These are phyloP conservation scores for Phaonia tiefii DNA, from an alignment of 2,888 invertebrate species.

Conservation along the genomic window DNA sequence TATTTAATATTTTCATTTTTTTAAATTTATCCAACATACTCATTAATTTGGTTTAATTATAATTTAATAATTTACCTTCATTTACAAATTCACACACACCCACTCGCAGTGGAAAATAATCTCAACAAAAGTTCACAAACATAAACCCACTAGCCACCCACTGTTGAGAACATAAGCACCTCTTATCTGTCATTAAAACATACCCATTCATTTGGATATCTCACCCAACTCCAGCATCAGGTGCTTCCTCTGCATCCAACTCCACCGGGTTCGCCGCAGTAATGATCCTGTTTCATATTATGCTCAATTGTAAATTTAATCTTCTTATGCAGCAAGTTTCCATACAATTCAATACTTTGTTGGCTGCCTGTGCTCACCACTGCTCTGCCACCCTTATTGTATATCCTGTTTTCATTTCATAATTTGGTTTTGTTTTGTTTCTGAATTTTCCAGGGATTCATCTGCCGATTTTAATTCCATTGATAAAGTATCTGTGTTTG, in stretches of 20 bases:
- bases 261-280: not conserved
- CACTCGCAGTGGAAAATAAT: not conserved
- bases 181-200: slow-evolving; percentile 53
- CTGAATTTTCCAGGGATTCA: slow-evolving; percentile 16
- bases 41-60: slow-evolving; percentile 25
- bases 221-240: not conserved
- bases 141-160: slow-evolving; percentile 1
- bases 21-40: not conserved
- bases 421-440: slow-evolving; percentile 21
- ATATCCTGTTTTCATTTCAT: slow-evolving; percentile 2
- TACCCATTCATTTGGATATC: slow-evolving; percentile 10
- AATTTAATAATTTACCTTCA: slow-evolving; percentile 35
- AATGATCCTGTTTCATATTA: slow-evolving; percentile 21
- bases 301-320: slow-evolving; percentile 51
- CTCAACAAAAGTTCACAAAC: not conserved
- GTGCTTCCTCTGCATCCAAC: not conserved
- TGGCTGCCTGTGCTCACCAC: too few relatives aligned
- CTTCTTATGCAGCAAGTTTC: slow-evolving; percentile 48
- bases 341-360: slow-evolving; percentile 42
- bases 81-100: not conserved
- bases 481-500: slow-evolving; percentile 31
- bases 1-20: not conserved
- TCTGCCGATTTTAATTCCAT: slow-evolving; percentile 54
- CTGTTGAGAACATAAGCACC: not conserved
- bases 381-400: not conserved